Evolutionary conservation across 1,140 invertebrate species (phyloP), one percentile per base, ranked within the genome.

Genomic region (Luehdorfia chinensis): DNA sequence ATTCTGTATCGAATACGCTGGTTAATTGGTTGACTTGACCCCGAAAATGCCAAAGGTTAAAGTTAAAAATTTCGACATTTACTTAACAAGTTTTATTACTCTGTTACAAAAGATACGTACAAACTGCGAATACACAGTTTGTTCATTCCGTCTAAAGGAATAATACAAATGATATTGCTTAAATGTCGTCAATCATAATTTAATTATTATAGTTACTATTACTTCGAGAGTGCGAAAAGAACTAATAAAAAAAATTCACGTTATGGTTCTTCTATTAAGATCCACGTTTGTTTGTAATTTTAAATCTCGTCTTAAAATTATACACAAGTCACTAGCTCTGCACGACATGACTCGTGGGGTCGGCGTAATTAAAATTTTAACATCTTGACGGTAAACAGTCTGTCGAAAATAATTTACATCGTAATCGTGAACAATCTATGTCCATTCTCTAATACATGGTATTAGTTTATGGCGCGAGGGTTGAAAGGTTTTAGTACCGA

Each of bases 401-500:
- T 41, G 37, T 27, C 21, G 37, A 27, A 41, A 27, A 41, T 41
- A 41, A 41, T 41, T 27, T 41, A 41, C 37, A 15, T 27, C 19
- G 21, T 27, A 41, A 27, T 41, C 37, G 37, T 41, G 37, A 14
- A 41, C 37, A 21, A 41, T 27, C 37, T 15, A 6, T 6, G 23
- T 41, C 37, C 21, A 21, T 41, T 53, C 27, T 36, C 27, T 28
- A 47, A 47, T 19, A 16, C 25, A 7, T 12, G 23, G 25, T 41
- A 18, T 27, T 37, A 27, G 37, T 41, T 41, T 41, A 41, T 41
- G 21, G 37, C 37, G 37, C n/a, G 43, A 44, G 50, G 52, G 48
- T 50, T 55, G 50, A 43, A 52, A 46, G 47, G 50, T 36, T 46
- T 41, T 21, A 27, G 36, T 39, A 37, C 30, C 27, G 36, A 28